Evolutionary conservation across 2,113 vertebrate genomes (phyloP).

Genomic region (Tragulus kanchil): DNA sequence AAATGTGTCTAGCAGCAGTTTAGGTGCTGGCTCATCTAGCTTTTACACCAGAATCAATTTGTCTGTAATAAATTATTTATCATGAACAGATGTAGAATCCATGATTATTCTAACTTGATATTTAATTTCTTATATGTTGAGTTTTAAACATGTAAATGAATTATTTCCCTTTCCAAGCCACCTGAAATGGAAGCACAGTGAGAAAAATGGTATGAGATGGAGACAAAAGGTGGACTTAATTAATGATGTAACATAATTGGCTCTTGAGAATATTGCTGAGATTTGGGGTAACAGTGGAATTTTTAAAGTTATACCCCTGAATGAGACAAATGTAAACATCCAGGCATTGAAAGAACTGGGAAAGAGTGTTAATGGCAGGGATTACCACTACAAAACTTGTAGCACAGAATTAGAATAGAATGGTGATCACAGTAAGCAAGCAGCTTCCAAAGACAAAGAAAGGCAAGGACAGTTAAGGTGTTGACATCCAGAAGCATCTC

Average conservation of each 20-base stretch:
- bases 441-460: not conserved
- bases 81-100: not conserved
- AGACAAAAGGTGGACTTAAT: not conserved
- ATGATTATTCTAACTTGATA: not conserved
- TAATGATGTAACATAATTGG: not conserved
- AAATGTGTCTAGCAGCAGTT: not conserved
- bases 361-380: not conserved
- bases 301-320: not conserved
- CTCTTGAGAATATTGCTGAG: not conserved
- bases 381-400: not conserved
- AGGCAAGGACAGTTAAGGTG: not conserved
- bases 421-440: not conserved
- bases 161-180: not conserved
- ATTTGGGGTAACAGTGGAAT: not conserved
- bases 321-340: not conserved
- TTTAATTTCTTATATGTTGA: slow-evolving; percentile 20
- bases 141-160: slow-evolving; percentile 9
- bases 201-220: not conserved
- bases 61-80: slow-evolving; percentile 7
- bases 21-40: not conserved
- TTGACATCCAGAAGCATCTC: not conserved
- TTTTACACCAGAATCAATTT: not conserved
- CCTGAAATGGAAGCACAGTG: not conserved
- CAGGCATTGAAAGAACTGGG: not conserved
- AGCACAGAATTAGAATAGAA: not conserved